A percentile compares a stretch with the other conserved stretches of the same genome.
These are phyloP conservation scores for Asarcornis scutulata DNA, from an alignment of 2,113 vertebrate genomes.

Conservation along the genomic window DNA sequence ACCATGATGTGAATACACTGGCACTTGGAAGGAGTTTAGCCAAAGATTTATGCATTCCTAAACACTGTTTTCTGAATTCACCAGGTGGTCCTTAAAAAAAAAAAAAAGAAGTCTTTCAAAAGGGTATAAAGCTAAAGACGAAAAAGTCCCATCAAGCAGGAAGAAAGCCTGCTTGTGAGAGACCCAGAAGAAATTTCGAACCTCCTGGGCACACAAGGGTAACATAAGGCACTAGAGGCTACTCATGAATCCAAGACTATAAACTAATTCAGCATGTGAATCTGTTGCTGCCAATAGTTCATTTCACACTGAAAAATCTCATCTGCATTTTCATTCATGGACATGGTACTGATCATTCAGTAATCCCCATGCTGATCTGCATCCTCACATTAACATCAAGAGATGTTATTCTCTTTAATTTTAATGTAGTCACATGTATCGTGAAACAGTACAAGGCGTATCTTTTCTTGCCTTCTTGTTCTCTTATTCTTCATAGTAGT, in stretches of 20 bases:
- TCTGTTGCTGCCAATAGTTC: not conserved
- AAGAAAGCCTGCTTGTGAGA: not conserved
- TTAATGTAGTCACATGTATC: slow-evolving; percentile 25
- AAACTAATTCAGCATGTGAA: not conserved
- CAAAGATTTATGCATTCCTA: not conserved
- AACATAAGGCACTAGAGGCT: not conserved
- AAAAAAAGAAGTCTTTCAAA: not conserved
- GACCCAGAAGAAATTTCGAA: not conserved
- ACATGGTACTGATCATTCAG: not conserved
- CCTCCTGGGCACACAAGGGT: not conserved
- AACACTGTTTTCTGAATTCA: not conserved
- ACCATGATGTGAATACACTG: not conserved
- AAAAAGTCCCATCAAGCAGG: not conserved
- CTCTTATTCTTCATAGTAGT: not conserved
- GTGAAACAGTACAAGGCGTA: not conserved
- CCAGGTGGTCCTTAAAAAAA: not conserved
- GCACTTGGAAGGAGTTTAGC: not conserved
- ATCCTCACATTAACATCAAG: slow-evolving; percentile 10
- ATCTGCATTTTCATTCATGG: slow-evolving; percentile 13
- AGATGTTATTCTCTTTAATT: not conserved
- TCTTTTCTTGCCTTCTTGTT: not conserved
- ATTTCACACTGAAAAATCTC: not conserved
- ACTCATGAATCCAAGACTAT: not conserved
- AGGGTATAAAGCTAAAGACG: not conserved
- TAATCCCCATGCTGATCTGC: not conserved